Evolutionary conservation across 53 echinoderm and acorn worm genomes (phyloP), one percentile per base, ranked within the genome.

Genomic region (Paracentrotus lividus): DNA sequence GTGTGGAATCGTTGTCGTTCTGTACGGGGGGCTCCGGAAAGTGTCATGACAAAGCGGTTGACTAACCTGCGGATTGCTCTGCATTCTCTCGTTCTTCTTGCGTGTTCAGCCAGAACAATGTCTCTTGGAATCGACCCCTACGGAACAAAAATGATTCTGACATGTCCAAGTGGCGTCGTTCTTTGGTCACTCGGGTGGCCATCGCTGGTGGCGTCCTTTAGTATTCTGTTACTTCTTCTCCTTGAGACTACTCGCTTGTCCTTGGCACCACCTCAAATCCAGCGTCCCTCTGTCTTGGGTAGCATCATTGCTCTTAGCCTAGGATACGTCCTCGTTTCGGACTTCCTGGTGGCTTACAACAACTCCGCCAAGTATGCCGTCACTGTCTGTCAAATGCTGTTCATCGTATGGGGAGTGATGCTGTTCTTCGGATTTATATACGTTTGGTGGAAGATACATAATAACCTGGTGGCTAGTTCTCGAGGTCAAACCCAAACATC

Each of bases 181-280:
- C 60, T 97, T 49, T 97, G 97, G 97, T 97, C 97, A 24, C 57
- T 93, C 18, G 97, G 97, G 33, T 97, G 95, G 94, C 97, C 97
- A 38, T 94, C 92, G 29, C 84, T 97, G 61, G 93, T 93, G 31
- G 86, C 95, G 26, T 94, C 97, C 3, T 91, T 97, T 90, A 96
- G 96, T 67, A 93, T 96, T 24, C 90, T 96, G 44, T 88, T 96
- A 15, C 43, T 96, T 52, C 95, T 94, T 2, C 95, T 96, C 31
- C 91, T 96, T 44, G 96, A 96, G 91, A 96, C 96, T 1, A 96
- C 96, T 0, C 93, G 93, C n/a, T 66, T 96, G 94, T 93, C 95
- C 0, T 84, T 96, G 42, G 95, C 95, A 12, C 95, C 96, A 27
- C 95, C 96, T 8, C 90, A 86, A 27, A 94, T 96, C 57, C 96